Evolutionary conservation across 2,888 invertebrate species (phyloP).

Genomic region (Amblyjoppa proteus): DNA sequence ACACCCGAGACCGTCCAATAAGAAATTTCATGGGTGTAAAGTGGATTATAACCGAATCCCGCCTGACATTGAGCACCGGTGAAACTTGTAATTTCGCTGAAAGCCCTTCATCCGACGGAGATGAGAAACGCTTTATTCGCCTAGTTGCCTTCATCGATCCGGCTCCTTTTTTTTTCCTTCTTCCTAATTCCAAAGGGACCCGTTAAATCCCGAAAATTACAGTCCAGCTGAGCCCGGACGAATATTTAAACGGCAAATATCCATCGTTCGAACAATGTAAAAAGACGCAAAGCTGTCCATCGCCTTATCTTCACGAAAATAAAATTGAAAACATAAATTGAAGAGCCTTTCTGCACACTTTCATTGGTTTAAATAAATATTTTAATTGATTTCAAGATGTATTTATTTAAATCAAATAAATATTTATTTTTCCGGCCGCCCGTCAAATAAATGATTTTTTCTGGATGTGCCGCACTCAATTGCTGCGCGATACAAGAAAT

Average conservation of each 20-base stretch:
- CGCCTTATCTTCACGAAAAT: background rate
- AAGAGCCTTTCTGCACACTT: background rate
- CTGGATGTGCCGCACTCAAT: background rate
- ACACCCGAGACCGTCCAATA: constrained; percentile 36
- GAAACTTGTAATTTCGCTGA: constrained; percentile 57
- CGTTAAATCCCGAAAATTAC: constrained; percentile 2
- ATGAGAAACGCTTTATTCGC: constrained; percentile 30
- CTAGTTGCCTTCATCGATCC: background rate
- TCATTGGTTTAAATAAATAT: no score
- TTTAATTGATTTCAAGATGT: no score
- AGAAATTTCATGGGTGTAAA: constrained; percentile 49
- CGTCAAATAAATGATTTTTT: no score
- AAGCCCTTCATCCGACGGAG: constrained; percentile 32
- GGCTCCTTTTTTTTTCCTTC: background rate
- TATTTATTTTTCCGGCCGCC: no score
- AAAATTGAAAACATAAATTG: background rate
- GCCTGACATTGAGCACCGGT: constrained; percentile 51
- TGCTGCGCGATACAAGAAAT: background rate
- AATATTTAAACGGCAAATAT: background rate
- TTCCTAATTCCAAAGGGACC: constrained; percentile 8
- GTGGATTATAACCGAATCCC: constrained; percentile 59
- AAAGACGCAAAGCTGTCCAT: background rate
- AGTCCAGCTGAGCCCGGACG: background rate
- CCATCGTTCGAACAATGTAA: background rate
- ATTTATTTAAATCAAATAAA: no score